Percentiles rank a stretch among this genome's conserved stretches.
phyloP scores from a whole-genome alignment of 1,140 invertebrate species.

The Polyergus mexicanus region DNA sequence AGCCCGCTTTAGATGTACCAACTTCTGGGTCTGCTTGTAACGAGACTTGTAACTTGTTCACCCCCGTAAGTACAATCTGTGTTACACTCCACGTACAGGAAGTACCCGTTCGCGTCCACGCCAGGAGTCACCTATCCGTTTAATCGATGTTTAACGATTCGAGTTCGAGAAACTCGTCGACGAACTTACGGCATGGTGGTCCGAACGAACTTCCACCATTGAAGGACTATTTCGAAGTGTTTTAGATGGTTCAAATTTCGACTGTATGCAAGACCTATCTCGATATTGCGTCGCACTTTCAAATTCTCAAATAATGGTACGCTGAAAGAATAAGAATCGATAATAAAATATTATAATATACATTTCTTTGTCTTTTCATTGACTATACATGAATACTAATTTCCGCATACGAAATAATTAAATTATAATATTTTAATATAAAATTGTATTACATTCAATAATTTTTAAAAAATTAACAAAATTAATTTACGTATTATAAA shows the following conservation, averaged over 20 bases:
- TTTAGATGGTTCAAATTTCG: constrained; percentile 67
- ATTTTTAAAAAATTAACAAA: background rate
- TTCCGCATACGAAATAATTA: background rate
- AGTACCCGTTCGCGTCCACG: constrained; percentile 46
- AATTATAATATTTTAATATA: background rate
- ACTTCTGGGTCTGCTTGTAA: constrained; percentile 69
- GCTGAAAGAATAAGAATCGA: background rate
- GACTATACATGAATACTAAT: too few species aligned
- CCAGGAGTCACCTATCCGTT: constrained; percentile 64
- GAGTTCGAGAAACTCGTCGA: constrained; percentile 43
- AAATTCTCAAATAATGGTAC: constrained; percentile 27
- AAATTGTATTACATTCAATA: background rate
- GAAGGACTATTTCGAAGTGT: constrained; percentile 32
- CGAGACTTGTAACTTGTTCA: constrained; percentile 68
- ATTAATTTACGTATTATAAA: too few species aligned
- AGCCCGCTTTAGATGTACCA: constrained; percentile 44
- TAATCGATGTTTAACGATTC: constrained; percentile 79
- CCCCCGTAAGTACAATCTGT: constrained; percentile 61
- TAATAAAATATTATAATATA: constrained; percentile 7
- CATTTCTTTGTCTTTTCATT: background rate
- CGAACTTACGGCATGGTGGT: constrained; percentile 36
- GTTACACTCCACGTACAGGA: constrained; percentile 41
- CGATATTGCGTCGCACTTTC: constrained; percentile 2
- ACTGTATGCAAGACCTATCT: constrained; percentile 57
- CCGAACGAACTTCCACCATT: constrained; percentile 22